Conservation (phyloP, 2,888 invertebrate genomes). For the Psococerastis gibbosa region DNA sequence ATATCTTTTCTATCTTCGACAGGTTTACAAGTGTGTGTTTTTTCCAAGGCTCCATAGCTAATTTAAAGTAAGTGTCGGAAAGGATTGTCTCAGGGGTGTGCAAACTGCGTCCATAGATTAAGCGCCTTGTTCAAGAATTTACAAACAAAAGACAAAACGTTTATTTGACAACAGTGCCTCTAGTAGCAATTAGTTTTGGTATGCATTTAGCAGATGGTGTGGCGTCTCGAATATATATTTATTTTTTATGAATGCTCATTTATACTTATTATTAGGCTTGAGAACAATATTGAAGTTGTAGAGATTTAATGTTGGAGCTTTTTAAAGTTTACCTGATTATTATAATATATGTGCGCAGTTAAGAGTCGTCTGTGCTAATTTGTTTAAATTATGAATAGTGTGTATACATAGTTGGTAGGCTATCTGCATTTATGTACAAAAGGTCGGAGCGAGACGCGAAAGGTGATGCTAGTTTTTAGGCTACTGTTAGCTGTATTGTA, state of each 20-base stretch:
- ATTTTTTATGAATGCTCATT: no score
- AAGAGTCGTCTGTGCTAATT: constrained; percentile 2
- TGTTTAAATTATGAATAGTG: constrained; percentile 7
- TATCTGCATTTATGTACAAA: constrained; percentile 10
- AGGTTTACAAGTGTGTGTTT: no score
- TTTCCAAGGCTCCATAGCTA: neutral
- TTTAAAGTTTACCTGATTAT: neutral
- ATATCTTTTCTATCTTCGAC: no score
- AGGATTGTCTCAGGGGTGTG: neutral
- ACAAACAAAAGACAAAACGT: neutral
- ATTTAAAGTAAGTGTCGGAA: neutral
- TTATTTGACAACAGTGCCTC: neutral
- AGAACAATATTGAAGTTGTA: no score
- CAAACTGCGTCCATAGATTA: neutral
- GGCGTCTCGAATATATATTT: no score
- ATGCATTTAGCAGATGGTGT: neutral
- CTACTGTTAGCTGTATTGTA: constrained; percentile 5
- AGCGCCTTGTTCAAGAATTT: neutral
- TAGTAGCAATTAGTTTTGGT: neutral
- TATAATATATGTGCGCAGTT: no score
- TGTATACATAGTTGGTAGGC: neutral
- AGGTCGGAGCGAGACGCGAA: neutral
- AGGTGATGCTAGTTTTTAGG: neutral
- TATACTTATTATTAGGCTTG: no score
- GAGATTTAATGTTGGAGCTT: no score